Evolutionary conservation across 2,888 invertebrate genomes (phyloP).

Genomic region (Adela reaumurella): DNA sequence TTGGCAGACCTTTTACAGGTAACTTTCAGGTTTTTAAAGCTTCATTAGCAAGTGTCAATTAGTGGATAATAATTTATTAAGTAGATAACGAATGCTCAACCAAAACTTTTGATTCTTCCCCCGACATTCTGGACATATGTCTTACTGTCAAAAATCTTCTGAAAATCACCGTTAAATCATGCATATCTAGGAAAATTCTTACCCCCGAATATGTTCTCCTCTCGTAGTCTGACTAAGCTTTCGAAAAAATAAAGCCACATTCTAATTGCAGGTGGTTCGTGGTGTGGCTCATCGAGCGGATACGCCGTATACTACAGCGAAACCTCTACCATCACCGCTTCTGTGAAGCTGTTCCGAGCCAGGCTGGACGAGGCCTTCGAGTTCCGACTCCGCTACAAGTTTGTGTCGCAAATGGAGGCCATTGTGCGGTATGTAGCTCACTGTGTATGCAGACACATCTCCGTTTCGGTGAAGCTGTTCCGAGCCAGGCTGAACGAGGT

Average conservation of each 20-base stretch:
- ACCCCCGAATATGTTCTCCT: too few relatives aligned
- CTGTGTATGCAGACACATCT: too few relatives aligned
- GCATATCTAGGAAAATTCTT: too few relatives aligned
- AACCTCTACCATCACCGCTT: slow-evolving; percentile 84
- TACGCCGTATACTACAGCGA: slow-evolving; percentile 86
- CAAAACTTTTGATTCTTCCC: too few relatives aligned
- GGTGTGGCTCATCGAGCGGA: slow-evolving; percentile 82
- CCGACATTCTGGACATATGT: too few relatives aligned
- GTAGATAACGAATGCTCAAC: too few relatives aligned
- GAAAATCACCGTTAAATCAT: too few relatives aligned
- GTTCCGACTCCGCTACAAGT: slow-evolving; percentile 76
- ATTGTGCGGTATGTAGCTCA: slow-evolving; percentile 59
- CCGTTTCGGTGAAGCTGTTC: slow-evolving; percentile 78
- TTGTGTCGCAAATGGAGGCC: slow-evolving; percentile 75
- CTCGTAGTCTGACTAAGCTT: too few relatives aligned
- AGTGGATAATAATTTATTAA: too few relatives aligned
- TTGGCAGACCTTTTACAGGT: slow-evolving; percentile 75
- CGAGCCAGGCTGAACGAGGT: slow-evolving; percentile 67
- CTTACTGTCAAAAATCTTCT: too few relatives aligned
- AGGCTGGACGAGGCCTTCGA: slow-evolving; percentile 74
- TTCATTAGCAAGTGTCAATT: too few relatives aligned
- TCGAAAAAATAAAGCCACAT: too few relatives aligned
- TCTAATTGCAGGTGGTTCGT: slow-evolving; percentile 72
- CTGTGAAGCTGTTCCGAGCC: slow-evolving; percentile 72
- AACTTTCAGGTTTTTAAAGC: slow-evolving; percentile 1